Percentiles rank a stretch among this genome's conserved stretches.
These are phyloP conservation scores for Phyllotis vaccarum DNA, from an alignment of 2,797 vertebrate genomes.

Conservation along the genomic window DNA sequence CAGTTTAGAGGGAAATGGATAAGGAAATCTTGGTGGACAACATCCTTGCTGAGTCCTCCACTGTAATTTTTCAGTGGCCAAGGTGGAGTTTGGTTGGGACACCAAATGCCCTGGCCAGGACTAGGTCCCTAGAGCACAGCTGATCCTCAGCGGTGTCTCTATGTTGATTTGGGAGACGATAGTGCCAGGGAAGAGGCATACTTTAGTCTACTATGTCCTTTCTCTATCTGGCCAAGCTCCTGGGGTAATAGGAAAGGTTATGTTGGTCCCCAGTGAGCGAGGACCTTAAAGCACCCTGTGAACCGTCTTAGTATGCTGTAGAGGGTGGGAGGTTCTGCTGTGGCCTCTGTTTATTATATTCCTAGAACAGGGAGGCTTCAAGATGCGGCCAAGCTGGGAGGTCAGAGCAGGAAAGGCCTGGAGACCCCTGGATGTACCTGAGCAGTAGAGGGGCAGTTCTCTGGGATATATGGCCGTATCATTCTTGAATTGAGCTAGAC, in stretches of 20 bases:
- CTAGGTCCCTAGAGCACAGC: background rate
- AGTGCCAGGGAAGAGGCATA: background rate
- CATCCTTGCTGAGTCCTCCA: rapidly evolving
- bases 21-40: too few species aligned
- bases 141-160: rapidly evolving
- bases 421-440: background rate
- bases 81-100: background rate
- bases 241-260: background rate
- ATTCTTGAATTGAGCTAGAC: background rate
- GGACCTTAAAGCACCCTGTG: background rate
- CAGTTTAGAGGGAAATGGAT: background rate
- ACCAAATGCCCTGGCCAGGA: background rate
- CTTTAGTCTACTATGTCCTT: background rate
- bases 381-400: background rate
- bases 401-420: background rate
- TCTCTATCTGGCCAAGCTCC: background rate
- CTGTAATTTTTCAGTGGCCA: background rate
- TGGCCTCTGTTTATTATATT: background rate
- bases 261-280: background rate
- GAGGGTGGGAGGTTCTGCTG: background rate
- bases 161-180: background rate
- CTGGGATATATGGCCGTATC: background rate
- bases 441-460: background rate
- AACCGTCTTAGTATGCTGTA: background rate
- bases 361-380: background rate